A percentile compares a stretch with the other conserved stretches of the same genome.
phyloP scores from a whole-genome alignment of 1,140 invertebrate species.

The Bradysia coprophila region DNA sequence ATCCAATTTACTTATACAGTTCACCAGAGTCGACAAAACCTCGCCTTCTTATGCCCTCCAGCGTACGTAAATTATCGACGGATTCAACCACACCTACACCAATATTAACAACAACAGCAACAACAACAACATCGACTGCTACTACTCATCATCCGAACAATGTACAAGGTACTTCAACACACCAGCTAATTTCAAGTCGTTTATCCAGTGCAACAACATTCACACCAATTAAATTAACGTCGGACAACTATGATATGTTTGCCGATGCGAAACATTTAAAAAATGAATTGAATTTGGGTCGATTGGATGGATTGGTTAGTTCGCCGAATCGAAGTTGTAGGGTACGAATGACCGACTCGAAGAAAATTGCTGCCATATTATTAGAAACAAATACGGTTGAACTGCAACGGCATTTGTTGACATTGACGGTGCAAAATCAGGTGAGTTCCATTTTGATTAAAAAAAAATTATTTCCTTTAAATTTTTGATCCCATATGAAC shows the following conservation, averaged over 20 bases:
- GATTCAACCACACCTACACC: background rate
- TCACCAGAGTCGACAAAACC: background rate
- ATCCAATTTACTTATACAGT: too few relatives aligned
- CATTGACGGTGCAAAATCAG: conserved; percentile 68
- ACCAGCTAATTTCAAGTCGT: background rate
- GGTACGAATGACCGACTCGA: conserved; percentile 35
- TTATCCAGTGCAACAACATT: background rate
- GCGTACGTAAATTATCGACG: background rate
- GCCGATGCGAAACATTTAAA: conserved; percentile 4
- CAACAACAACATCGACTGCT: too few relatives aligned
- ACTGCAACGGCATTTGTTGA: conserved; percentile 64
- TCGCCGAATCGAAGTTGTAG: conserved; percentile 29
- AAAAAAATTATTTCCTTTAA: background rate
- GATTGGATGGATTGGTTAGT: conserved; percentile 29
- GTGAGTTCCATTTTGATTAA: conserved; percentile 24
- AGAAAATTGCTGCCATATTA: conserved; percentile 63
- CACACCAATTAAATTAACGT: background rate
- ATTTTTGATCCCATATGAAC: background rate
- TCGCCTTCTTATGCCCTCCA: background rate
- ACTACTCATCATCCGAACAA: too few relatives aligned
- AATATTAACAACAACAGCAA: too few relatives aligned
- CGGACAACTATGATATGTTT: background rate
- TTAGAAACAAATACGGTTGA: conserved; percentile 60
- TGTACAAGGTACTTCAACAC: background rate
- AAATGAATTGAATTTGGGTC: conserved; percentile 20